Conservation (phyloP, 2,797 vertebrate genomes). For the Sebastes melanostomus region DNA sequence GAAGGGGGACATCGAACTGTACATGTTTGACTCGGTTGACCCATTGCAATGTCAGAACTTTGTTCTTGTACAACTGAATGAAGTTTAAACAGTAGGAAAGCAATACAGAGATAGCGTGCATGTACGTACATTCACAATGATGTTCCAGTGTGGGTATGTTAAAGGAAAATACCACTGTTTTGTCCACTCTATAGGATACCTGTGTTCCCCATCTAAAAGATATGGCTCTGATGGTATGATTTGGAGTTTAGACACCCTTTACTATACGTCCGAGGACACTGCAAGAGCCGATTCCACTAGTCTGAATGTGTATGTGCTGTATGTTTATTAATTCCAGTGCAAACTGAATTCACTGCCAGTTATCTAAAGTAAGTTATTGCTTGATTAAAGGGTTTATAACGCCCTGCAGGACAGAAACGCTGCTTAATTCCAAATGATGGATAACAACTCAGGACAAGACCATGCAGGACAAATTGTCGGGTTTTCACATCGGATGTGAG, state of each 20-base stretch:
- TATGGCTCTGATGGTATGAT: slow-evolving; percentile 1
- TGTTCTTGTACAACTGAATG: slow-evolving; percentile 43
- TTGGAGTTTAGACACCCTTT: slow-evolving; percentile 6
- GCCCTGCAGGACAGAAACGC: background rate
- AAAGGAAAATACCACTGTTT: slow-evolving; percentile 61
- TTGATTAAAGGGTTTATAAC: background rate
- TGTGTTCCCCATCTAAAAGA: background rate
- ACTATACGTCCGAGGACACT: background rate
- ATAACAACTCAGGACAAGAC: slow-evolving; percentile 34
- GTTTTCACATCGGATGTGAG: background rate
- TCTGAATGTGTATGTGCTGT: slow-evolving; percentile 15
- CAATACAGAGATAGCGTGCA: slow-evolving; percentile 57
- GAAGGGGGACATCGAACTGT: slow-evolving; percentile 29
- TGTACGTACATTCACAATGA: slow-evolving; percentile 46
- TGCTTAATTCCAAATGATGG: slow-evolving; percentile 18
- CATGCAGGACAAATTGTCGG: background rate
- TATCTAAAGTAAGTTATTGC: slow-evolving; percentile 4
- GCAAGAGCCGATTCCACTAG: background rate
- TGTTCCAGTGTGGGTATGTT: slow-evolving; percentile 37
- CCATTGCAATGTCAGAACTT: slow-evolving; percentile 54
- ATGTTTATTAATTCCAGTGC: slow-evolving; percentile 3
- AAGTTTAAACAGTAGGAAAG: slow-evolving; percentile 51
- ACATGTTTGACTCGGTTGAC: slow-evolving; percentile 50
- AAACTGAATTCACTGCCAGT: slow-evolving; percentile 41
- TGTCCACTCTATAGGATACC: background rate